Evolutionary conservation across 2,113 vertebrate species (phyloP), one percentile per base, ranked within the genome.

Genomic region (Acrocephalus kingi): DNA sequence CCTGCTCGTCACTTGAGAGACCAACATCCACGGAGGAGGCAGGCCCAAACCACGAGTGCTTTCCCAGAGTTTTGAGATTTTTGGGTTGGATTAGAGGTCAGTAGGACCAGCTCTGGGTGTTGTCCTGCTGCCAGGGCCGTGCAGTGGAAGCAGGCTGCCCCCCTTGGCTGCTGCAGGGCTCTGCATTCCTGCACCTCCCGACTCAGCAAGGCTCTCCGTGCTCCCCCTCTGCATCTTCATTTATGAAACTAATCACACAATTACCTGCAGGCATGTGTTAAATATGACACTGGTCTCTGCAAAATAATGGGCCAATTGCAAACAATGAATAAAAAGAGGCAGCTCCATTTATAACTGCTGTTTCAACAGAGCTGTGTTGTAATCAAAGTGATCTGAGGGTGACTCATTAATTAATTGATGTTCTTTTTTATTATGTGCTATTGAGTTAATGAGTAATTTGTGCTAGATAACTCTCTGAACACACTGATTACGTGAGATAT

Each of bases 361-460:
- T 97, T 97, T 95, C 97, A 94, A 96, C 95, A 86, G 91, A 96
- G 95, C 93, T 81, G 87, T 83, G 87, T 95, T 97, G 96, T 97
- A 98, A 98, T 98, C 98, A 96, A 88, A 97, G 97, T 85, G 96
- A 98, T 98, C 97, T 96, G 95, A 98, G 97, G 96, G 94, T 97
- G 97, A 98, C 96, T 98, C 97, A 97, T 98, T 98, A 98, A 98
- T 98, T 98, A 98, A 98, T 98, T 98, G 97, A 98, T 98, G 97
- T 98, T 98, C 97, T 97, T 97, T 98, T 98, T 98, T 98, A 98
- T 98, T 98, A 97, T 97, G 97, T 97, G 97, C 98, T 97, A 97
- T 98, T 98, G 98, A 98, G 97, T 98, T 98, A 98, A 98, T 98
- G 98, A 98, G 98, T 97, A 98, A 98, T 98, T 98, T 98, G 98